A percentile compares a stretch with the other conserved stretches of the same genome.
These are phyloP conservation scores for Halocaridina rubra DNA, from an alignment of 2,888 invertebrate genomes.

Conservation along the genomic window DNA sequence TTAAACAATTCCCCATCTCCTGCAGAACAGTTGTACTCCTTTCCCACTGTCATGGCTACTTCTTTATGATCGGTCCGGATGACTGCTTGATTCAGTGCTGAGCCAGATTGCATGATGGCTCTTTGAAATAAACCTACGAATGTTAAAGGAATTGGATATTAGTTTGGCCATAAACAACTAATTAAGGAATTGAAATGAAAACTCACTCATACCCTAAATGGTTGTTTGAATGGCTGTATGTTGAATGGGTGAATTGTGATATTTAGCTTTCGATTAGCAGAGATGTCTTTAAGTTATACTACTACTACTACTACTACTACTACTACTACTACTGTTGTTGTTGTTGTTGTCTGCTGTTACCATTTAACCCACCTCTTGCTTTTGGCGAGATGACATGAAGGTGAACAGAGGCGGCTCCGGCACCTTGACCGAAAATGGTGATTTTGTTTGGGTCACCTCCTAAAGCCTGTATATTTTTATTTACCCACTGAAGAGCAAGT, in stretches of 20 bases:
- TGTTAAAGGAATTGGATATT: background rate
- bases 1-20: background rate
- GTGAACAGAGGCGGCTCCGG: slow-evolving; percentile 7
- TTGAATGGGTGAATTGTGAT: no score
- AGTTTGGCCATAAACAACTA: background rate
- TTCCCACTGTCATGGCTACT: background rate
- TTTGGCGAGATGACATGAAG: background rate
- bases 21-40: background rate
- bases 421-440: slow-evolving; percentile 9
- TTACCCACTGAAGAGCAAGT: slow-evolving; percentile 40
- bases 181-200: no score
- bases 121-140: background rate
- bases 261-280: no score
- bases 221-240: no score
- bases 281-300: background rate
- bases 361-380: background rate
- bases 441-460: slow-evolving; percentile 32
- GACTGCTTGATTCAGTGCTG: background rate
- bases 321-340: background rate
- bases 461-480: slow-evolving; percentile 23
- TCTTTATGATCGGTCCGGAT: background rate
- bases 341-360: no score
- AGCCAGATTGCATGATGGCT: background rate
- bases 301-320: background rate
- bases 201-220: no score